A percentile compares a stretch with the other conserved stretches of the same genome.
phyloP scores from a whole-genome alignment of 2,113 vertebrate species.

The Psittacula cyanocephala region DNA sequence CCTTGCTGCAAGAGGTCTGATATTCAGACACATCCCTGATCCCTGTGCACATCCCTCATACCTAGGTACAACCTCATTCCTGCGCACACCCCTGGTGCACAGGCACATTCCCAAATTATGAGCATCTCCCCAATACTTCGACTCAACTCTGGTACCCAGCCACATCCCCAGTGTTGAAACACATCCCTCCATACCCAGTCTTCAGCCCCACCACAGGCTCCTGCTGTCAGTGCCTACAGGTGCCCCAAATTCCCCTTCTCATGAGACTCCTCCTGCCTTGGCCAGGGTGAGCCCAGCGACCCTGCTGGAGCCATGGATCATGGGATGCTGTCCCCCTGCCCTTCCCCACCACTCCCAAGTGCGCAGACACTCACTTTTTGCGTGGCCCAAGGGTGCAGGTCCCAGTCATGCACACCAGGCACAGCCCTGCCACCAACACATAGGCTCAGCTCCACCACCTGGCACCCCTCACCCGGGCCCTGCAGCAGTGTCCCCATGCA shows the following conservation, averaged over 20 bases:
- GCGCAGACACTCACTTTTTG: conserved; percentile 77
- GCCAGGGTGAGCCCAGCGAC: neutral
- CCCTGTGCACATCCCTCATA: too few relatives aligned
- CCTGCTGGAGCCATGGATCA: accelerated
- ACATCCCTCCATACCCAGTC: neutral
- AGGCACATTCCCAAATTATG: neutral
- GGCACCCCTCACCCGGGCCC: neutral
- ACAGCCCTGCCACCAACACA: conserved; percentile 79
- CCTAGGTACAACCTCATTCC: neutral
- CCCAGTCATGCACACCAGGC: conserved; percentile 84
- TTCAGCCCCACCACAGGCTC: neutral
- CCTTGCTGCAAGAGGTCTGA: neutral
- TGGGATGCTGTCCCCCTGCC: neutral
- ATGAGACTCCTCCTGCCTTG: neutral
- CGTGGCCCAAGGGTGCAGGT: conserved; percentile 66
- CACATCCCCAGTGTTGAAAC: accelerated
- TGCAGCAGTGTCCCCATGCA: accelerated
- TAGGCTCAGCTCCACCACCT: neutral
- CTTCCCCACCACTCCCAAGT: accelerated
- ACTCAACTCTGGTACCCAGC: neutral
- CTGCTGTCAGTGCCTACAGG: too few relatives aligned
- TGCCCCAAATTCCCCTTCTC: neutral
- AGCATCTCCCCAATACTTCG: too few relatives aligned
- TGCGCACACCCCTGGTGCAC: neutral
- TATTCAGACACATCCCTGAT: neutral